Base-by-base conservation (phyloP, 2,113 vertebrate genomes). In the Heterotis niloticus region DNA sequence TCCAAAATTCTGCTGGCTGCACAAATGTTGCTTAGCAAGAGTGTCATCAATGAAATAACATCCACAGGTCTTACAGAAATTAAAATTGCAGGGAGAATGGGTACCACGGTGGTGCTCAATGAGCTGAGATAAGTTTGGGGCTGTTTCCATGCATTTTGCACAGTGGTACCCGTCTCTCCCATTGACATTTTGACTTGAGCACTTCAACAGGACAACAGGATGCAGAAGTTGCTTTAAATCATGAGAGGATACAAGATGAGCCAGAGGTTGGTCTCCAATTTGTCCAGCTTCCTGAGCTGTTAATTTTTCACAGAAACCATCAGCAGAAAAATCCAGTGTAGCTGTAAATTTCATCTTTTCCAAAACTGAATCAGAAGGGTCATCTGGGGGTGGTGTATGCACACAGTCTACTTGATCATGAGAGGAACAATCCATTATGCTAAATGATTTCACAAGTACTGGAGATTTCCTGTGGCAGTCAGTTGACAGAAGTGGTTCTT, bases 171-270 rank as follows among this genome's bases (percentile, higher is more conserved):
- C 67, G 10, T 81, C 72, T 52, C 9, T 76, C 10, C 1, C 51
- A 78, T 29, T 74, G 80, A 81, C 51, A 29, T 12, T n/a, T 23
- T 78, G 34, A 28, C 89, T 83, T 1, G 75, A 78, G 24, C 77
- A 84, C 17, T 86, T 82, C 16, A 93, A 16, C 69, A 92, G 54
- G 5, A 93, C 87, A 81, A 93, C 78, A 78, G 92, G 92, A 18
- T 91, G 90, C 20, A 92, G 51, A 24, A 56, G 52, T 81, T 82
- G 89, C 77, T 79, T 86, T 79, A 90, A 81, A 59, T 85, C 57
- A 29, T 20, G 1, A 14, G 85, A 88, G 0, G 82, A 76, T 51
- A 80, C 81, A 2, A 90, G 68, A 18, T 79, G 75, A 71, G 24
- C 26, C 69, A 29, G 24, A 54, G 26, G 52, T 26, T 5, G 4